Evolutionary conservation across 1,140 invertebrate species (phyloP).

Genomic region (Drosophila santomea): DNA sequence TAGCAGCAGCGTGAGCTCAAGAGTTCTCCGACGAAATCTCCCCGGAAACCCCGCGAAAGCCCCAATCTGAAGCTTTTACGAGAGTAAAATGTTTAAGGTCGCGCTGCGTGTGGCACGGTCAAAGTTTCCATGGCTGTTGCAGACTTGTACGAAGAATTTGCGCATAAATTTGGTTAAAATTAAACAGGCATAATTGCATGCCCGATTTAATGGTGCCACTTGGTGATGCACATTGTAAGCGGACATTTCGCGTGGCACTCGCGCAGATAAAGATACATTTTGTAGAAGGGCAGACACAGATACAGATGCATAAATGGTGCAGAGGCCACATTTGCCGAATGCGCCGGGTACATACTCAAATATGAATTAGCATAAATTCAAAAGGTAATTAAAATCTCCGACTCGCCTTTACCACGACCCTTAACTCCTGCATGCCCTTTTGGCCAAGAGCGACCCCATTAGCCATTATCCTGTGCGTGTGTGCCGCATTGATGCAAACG

Average conservation of each 20-base stretch:
- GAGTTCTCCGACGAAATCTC: constrained; percentile 9
- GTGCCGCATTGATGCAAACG: constrained; percentile 59
- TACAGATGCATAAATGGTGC: constrained; percentile 20
- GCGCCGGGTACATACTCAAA: constrained; percentile 72
- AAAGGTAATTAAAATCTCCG: constrained; percentile 78
- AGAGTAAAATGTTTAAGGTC: constrained; percentile 42
- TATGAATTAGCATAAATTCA: constrained; percentile 82
- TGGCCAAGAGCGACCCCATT: constrained; percentile 43
- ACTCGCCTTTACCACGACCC: constrained; percentile 6
- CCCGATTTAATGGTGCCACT: constrained; percentile 31
- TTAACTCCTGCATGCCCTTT: background rate
- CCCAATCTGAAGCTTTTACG: constrained; percentile 30
- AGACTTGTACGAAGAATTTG: constrained; percentile 31
- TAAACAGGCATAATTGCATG: constrained; percentile 76
- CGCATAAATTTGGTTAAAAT: constrained; percentile 70
- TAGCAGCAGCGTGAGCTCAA: constrained; percentile 55
- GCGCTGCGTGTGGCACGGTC: constrained; percentile 15
- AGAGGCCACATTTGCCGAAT: constrained; percentile 44
- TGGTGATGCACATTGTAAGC: constrained; percentile 19
- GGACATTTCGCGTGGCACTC: constrained; percentile 15
- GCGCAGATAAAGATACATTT: constrained; percentile 36
- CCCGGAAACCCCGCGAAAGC: constrained; percentile 3
- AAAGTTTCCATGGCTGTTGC: constrained; percentile 32
- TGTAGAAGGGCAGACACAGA: constrained; percentile 32
- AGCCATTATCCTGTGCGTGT: constrained; percentile 58